Conservation (phyloP, 1,140 invertebrate genomes). For the Hylaeus anthracinus region DNA sequence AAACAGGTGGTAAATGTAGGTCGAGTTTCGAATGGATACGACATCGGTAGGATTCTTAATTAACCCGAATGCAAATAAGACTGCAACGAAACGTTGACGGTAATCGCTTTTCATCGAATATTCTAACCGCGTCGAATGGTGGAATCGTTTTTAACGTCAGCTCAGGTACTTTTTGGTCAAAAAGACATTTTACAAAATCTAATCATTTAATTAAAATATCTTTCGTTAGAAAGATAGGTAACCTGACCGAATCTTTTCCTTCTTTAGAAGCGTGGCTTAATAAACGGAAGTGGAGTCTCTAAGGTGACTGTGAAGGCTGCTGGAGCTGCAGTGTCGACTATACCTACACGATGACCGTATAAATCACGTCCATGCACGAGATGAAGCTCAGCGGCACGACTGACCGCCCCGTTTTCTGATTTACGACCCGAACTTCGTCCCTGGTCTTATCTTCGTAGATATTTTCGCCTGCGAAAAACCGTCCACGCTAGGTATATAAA, state of each 20-base stretch:
- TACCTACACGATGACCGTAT: slow-evolving; percentile 53
- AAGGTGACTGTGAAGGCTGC: slow-evolving; percentile 34
- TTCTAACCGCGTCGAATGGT: no score
- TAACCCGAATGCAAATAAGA: no score
- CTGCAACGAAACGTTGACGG: no score
- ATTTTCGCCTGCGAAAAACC: slow-evolving; percentile 58
- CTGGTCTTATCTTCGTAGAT: slow-evolving; percentile 60
- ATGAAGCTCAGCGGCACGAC: slow-evolving; percentile 59
- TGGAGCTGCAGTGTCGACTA: slow-evolving; percentile 22
- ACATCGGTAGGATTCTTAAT: no score
- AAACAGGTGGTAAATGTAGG: no score
- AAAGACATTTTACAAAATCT: neutral
- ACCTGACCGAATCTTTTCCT: neutral
- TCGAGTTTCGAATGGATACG: no score
- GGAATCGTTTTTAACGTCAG: no score
- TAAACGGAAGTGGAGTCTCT: neutral
- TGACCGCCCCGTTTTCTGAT: slow-evolving; percentile 67
- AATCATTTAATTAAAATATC: no score
- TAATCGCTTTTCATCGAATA: no score
- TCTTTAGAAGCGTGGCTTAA: neutral
- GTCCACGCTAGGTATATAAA: slow-evolving; percentile 47
- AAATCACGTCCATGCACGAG: slow-evolving; percentile 58
- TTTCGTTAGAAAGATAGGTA: neutral
- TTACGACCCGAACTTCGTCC: slow-evolving; percentile 63
- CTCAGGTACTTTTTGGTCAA: neutral